phyloP scores from a whole-genome alignment of 1,140 invertebrate species.

The Maconellicoccus hirsutus region DNA sequence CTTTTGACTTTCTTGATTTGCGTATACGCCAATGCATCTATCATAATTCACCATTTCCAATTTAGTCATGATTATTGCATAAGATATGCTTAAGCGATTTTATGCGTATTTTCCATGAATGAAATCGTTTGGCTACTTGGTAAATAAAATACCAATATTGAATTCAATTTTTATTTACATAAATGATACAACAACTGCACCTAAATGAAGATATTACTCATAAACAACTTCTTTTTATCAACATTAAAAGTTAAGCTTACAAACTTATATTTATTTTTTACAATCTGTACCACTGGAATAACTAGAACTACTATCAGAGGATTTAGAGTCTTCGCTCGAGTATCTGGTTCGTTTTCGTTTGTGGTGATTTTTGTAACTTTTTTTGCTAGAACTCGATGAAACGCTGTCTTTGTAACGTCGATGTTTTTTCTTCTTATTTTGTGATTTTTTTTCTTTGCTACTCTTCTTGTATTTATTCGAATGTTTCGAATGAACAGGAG shows the following conservation, averaged over 20 bases:
- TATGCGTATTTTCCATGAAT: too few relatives aligned
- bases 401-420: background rate
- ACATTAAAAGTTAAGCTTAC: too few relatives aligned
- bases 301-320: background rate
- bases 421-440: background rate
- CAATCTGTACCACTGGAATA: background rate
- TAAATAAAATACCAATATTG: too few relatives aligned
- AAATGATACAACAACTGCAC: too few relatives aligned
- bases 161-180: too few relatives aligned
- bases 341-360: conserved; percentile 1
- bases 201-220: too few relatives aligned
- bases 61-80: too few relatives aligned
- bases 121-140: too few relatives aligned
- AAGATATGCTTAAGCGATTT: too few relatives aligned
- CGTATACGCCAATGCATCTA: too few relatives aligned
- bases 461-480: background rate
- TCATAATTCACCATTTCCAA: too few relatives aligned
- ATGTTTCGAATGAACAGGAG: background rate
- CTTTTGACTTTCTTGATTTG: background rate
- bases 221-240: too few relatives aligned
- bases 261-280: background rate
- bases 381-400: background rate
- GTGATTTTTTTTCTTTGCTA: background rate
- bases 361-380: background rate
- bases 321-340: background rate